These are phyloP conservation scores for Helarctos malayanus DNA, from an alignment of 2,797 vertebrate species.

Conservation along the genomic window DNA sequence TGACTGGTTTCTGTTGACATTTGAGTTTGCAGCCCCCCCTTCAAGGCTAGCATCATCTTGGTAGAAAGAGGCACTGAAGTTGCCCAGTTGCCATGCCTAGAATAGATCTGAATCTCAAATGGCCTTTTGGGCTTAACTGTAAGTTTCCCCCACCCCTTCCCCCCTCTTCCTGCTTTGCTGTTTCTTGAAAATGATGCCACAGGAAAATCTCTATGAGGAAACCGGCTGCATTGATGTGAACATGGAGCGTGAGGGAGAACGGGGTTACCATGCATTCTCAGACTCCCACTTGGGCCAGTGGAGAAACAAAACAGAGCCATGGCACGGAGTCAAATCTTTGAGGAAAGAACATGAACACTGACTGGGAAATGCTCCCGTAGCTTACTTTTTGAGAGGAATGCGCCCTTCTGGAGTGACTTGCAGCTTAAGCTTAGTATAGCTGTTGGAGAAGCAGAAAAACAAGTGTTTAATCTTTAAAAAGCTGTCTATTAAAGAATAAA, in stretches of 20 bases:
- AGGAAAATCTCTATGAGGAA: slow-evolving; percentile 11
- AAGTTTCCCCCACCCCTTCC: neutral
- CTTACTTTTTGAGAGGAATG: slow-evolving; percentile 99
- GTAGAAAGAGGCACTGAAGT: neutral
- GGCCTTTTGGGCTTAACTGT: neutral
- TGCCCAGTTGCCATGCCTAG: neutral
- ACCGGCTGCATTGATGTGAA: neutral
- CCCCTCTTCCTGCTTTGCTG: neutral
- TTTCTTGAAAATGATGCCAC: slow-evolving; percentile 12
- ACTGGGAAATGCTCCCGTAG: slow-evolving; percentile 38
- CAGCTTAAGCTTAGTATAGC: slow-evolving; percentile 95
- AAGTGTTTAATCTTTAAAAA: slow-evolving; percentile 12
- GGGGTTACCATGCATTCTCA: neutral
- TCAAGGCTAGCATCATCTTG: neutral
- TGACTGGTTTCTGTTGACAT: neutral
- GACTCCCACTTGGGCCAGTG: neutral
- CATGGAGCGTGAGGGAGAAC: fast-evolving
- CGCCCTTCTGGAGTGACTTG: slow-evolving; percentile 97
- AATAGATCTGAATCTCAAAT: neutral
- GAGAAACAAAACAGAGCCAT: neutral
- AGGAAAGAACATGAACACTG: neutral
- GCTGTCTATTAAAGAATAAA: neutral
- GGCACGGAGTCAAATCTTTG: neutral
- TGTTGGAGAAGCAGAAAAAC: slow-evolving; percentile 84
- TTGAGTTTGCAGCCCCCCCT: neutral